Base-by-base conservation (phyloP, 2,113 vertebrate species). In the Colius striatus region DNA sequence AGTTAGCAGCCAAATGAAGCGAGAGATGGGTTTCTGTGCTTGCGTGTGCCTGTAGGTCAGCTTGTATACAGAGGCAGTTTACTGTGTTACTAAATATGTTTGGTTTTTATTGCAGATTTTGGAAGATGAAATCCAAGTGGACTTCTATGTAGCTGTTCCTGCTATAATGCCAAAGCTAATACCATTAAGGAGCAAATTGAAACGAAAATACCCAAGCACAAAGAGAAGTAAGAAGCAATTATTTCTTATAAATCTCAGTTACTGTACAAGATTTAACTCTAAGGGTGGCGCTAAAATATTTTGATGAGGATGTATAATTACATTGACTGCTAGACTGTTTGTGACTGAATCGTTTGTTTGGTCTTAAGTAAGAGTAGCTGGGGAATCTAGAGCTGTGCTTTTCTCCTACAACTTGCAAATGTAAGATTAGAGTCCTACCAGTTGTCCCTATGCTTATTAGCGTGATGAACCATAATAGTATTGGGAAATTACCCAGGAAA, bases 101-200 rank as follows among this genome's bases (percentile, higher is more conserved):
- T 13, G 2, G 9, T 15, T 61, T 21, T 51, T 2, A 51, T 85
- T 92, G 41, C 94, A 99, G 99, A 98, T 99, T 97, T 89, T 99
- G 84, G 98, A 99, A 79, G 99, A 98, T 53, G 98, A 99, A 95
- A 95, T 99, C 87, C 95, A 98, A 9, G 98, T 97, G 30, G 99
- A 99, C 91, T 99, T 98, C 96, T 99, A 99, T 22, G 45, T 99
- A 15, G 98, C 99, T 11, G 99, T 99, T 72, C 99, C 99, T 48
- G 98, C 98, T 25, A 98, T 99, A 4, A 70, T 99, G 5, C 60
- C 96, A 0, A 99, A 99, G 47, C 74, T 99, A 7, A 43, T 96
- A 12, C 98, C 98, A 5, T 96, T 99, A 78, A 99, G 97, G 93
- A 98, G 94, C 97, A 99, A 99, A 82, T 97, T 99, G 55, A 98